Evolutionary conservation across 2,888 invertebrate species (phyloP), one percentile per base, ranked within the genome.

Genomic region (Catocala sponsa): DNA sequence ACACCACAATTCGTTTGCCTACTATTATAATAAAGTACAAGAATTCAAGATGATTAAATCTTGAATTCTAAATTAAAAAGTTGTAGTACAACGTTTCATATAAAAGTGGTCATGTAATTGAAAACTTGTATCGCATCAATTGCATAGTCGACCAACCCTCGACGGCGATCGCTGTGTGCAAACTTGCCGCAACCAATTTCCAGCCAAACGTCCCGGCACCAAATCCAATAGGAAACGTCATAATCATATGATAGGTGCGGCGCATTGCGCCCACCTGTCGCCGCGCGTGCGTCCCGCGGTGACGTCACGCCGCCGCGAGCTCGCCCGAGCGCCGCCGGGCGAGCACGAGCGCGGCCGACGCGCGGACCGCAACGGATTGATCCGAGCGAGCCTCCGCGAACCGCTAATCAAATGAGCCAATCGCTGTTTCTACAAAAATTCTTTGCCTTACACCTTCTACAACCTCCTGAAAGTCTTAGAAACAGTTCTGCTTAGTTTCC

Each of bases 251-350:
- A 90, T 91, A 91, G 91, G 90, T 87, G 87, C 90, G 88, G 92
- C 94, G 94, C 94, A 93, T 81, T 93, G 94, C 92, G 92, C 90
- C 91, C 94, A 94, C 94, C 94, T 94, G 94, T 92, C 93, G 91
- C 80, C 91, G 92, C 94, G 94, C 92, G 83, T 93, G 94, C 94
- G 94, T 91, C 90, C 86, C 88, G 84, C 81, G 76, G 58, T 93
- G 93, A 92, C 94, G 94, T 92, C 94, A 93, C 84, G 69, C 71
- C 69, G 71, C 70, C 77, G 85, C 89, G 89, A 87, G 64, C 69
- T 51, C 70, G 44, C 74, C 82, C 86, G 87, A 86, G 57, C 68
- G 38, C 54, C 67, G 55, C 80, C 87, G 88, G 80, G 69, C 66
- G 61, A 69, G 63, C 72, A 77, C 84, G 83, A 81, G 47, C 75